A percentile compares a stretch with the other conserved stretches of the same genome.
These are phyloP conservation scores for Puffinus mauretanicus DNA, from an alignment of 2,113 vertebrate genomes.

Conservation along the genomic window DNA sequence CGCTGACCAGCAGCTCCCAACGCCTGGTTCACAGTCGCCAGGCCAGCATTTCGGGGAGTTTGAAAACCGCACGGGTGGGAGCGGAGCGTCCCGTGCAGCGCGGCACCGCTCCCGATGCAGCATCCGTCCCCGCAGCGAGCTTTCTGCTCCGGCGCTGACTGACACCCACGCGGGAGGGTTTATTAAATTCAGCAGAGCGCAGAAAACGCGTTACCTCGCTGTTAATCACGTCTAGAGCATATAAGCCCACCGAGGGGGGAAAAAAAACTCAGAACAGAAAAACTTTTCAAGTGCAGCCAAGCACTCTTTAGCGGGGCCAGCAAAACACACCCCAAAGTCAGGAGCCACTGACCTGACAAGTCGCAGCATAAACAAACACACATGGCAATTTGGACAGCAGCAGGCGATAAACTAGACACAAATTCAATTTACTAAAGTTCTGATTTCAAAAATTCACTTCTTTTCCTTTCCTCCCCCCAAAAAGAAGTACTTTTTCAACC, in stretches of 20 bases:
- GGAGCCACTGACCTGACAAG: background rate
- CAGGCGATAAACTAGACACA: background rate
- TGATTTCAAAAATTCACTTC: background rate
- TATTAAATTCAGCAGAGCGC: background rate
- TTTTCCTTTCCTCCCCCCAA: background rate
- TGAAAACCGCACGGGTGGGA: background rate
- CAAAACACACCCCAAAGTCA: background rate
- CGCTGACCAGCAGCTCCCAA: background rate
- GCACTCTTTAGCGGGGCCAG: background rate
- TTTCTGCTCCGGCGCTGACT: background rate
- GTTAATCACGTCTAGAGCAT: accelerated
- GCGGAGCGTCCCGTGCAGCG: background rate
- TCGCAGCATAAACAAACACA: background rate
- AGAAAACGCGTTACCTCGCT: background rate
- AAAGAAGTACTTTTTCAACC: background rate
- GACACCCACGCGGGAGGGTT: background rate
- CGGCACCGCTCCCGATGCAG: background rate
- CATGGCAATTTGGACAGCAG: background rate
- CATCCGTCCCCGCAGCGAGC: background rate
- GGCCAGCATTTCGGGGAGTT: background rate
- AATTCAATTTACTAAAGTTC: background rate
- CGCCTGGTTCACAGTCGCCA: background rate
- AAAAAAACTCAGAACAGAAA: background rate
- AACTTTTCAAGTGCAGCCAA: background rate
- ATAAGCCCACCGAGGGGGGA: accelerated